Evolutionary conservation across 2,797 vertebrate species (phyloP), one percentile per base, ranked within the genome.

Genomic region (Gambusia yucatana): DNA sequence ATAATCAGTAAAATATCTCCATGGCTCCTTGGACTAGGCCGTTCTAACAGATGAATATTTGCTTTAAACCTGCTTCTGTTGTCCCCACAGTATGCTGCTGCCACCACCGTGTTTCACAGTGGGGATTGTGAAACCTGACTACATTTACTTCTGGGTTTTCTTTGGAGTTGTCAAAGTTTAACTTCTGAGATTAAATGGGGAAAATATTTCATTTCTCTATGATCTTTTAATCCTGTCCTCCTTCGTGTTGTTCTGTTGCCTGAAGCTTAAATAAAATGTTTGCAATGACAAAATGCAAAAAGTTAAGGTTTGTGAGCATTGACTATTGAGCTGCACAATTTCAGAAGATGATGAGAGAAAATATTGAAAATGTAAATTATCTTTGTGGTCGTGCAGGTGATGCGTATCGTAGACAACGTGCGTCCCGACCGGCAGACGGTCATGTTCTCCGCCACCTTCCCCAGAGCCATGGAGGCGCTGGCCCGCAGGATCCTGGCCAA

Each of bases 381-480:
- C 1, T 36, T 67, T 41, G 16, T 63, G 82, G 28, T 76, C n/a
- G 4, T 47, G 17, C 61, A 99, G 98, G 98, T 99, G 78, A 99
- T 99, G 98, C 98, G 98, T 75, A 99, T 99, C 84, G 96, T 99
- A 91, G 98, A 99, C 93, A 99, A 99, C 75, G 95, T 99, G 61
- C 95, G 98, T 73, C 98, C 98, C 3, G 98, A 99, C 86, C 97
- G 98, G 11, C 98, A 99, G 95, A 99, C 98, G 0, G 98, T 99
- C 90, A 99, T 99, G 98, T 99, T 99, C 93, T 99, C 98, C 0
- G 98, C 98, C 82, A 99, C 98, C 57, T 99, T 99, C 57, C 98
- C 98, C 78, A 96, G 98, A 94, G 97, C 98, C 75, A 99, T 99
- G 98, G 98, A 99, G 92, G 98, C 98, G 1, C 93, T 99, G 92